Conservation (phyloP, 2,113 vertebrate species). For the Brachyistius frenatus region DNA sequence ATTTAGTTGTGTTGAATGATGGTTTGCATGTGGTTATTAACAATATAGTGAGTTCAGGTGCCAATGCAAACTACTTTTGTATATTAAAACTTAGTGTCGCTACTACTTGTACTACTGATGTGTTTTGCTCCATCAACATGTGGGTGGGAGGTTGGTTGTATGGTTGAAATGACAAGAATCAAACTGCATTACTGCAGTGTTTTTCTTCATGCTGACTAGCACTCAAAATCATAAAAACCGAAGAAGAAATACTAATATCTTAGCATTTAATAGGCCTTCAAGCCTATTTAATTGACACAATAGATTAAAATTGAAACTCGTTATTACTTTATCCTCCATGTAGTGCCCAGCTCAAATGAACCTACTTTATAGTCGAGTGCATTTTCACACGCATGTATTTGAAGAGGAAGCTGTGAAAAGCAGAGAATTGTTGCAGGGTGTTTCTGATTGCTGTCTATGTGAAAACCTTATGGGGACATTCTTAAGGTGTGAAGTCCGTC, state of each 20-base stretch:
- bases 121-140: not conserved
- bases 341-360: not conserved
- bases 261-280: no score
- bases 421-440: not conserved
- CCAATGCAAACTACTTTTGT: not conserved
- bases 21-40: not conserved
- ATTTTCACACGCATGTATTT: not conserved
- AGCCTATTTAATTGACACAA: no score
- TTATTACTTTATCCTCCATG: not conserved
- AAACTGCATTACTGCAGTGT: not conserved
- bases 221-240: not conserved
- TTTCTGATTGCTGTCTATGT: not conserved
- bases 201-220: not conserved
- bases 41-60: not conserved
- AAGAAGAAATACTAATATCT: no score
- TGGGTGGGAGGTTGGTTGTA: not conserved
- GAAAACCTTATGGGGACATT: not conserved
- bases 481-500: not conserved
- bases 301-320: not conserved
- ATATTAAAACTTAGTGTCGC: not conserved
- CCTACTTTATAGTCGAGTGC: not conserved
- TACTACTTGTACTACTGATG: not conserved
- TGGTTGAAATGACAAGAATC: constrained; percentile 5
- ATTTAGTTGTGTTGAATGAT: not conserved
- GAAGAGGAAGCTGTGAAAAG: not conserved